phyloP scores from a whole-genome alignment of 2,888 invertebrate genomes.

The Oxyteleia sp. region DNA sequence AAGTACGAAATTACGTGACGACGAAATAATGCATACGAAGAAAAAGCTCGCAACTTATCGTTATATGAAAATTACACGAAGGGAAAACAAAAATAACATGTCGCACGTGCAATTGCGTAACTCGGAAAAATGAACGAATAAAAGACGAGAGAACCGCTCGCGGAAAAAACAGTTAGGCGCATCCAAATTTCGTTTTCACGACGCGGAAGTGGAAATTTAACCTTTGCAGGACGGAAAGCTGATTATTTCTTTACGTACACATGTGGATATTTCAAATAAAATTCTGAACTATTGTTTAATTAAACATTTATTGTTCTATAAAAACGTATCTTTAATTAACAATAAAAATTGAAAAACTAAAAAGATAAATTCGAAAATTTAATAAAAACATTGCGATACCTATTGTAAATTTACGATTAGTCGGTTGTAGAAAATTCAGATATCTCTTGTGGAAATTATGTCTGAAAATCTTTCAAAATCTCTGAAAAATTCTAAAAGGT shows the following conservation, averaged over 20 bases:
- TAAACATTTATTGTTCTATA: no score
- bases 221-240: neutral
- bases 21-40: conserved; percentile 60
- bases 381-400: no score
- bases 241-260: neutral
- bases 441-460: no score
- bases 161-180: conserved; percentile 11
- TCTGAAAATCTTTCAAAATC: no score
- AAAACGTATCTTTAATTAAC: no score
- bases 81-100: conserved; percentile 56
- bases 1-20: conserved; percentile 61
- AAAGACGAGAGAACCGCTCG: conserved; percentile 18
- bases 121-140: conserved; percentile 26
- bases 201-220: conserved; percentile 10
- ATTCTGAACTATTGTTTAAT: no score
- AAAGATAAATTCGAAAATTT: no score
- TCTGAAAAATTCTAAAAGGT: no score
- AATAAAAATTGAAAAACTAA: no score
- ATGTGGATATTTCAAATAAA: neutral
- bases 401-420: no score
- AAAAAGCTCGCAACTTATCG: conserved; percentile 55
- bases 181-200: conserved; percentile 1
- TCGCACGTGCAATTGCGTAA: conserved; percentile 50
- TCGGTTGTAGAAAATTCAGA: no score
- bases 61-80: conserved; percentile 58